Base-by-base conservation (phyloP, 2,888 invertebrate genomes). In the Mimachlamys varia region DNA sequence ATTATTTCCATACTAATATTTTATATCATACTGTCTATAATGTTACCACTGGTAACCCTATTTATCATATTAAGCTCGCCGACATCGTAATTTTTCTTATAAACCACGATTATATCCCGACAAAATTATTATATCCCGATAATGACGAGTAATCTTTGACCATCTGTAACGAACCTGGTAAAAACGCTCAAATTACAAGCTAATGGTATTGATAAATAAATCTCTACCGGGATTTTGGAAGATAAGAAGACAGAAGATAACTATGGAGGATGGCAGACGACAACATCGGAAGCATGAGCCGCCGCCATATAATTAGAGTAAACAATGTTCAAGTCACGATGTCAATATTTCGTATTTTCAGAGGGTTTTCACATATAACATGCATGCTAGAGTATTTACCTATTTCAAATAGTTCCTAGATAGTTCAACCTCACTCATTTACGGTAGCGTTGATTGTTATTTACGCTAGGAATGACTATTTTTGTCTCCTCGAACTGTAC, bases 371-470 rank as follows among this genome's bases (percentile, higher is more conserved):
- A 62, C 62, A 22, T 7, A 22, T 62, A 62, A 62, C 62, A 62
- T 62, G 62, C 22, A 62, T n/a, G 62, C 17, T 62, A 62, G 62
- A 62, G 62, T 62, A 62, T 62, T 62, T 62, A 62, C 62, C 62
- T 62, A 7, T 3, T 62, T n/a, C n/a, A 62, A 3, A n/a, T 62
- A 62, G 19, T 22, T n/a, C n/a, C 62, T 62, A n/a, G 5, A 62
- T 22, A n/a, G 5, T 22, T 62, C 62, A 22, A 17, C n/a, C 62
- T 22, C n/a, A n/a, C n/a, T 10, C 17, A 7, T n/a, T 62, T 62
- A n/a, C 17, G 10, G 62, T 62, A 62, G 0, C 22, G 22, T 62
- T 22, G 7, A 62, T 22, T 22, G n/a, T 62, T 62, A 62, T 62
- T 62, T 62, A 62, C 10, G 62, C 62, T 62, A 62, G 62, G 22